Conservation (phyloP, 2,797 vertebrate genomes). For the Taeniopygia guttata region DNA sequence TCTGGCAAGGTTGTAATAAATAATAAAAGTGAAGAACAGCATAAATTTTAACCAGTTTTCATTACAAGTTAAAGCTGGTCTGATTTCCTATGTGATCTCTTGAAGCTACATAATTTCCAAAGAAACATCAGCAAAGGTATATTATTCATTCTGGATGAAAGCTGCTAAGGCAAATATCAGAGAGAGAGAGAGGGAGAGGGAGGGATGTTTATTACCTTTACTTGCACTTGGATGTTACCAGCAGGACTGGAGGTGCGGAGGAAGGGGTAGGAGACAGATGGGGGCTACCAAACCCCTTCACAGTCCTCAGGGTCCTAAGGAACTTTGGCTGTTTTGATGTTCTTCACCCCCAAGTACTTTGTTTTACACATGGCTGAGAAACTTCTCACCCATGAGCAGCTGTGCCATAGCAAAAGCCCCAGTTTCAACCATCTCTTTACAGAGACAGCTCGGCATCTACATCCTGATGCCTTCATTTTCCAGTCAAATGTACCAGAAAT, state of each 20-base stretch:
- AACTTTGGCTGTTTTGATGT: not conserved
- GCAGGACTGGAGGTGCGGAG: not conserved
- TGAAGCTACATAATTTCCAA: slow-evolving; percentile 31
- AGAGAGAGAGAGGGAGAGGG: not conserved
- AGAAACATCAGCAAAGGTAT: slow-evolving; percentile 21
- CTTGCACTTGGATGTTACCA: not conserved
- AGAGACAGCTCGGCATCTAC: not conserved
- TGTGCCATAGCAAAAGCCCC: not conserved
- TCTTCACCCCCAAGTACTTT: not conserved
- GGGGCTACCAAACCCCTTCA: not conserved
- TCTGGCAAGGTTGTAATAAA: slow-evolving; percentile 58
- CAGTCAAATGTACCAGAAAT: not conserved
- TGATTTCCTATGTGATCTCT: slow-evolving; percentile 56
- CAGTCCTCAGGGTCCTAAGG: fast-evolving
- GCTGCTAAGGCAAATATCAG: not conserved
- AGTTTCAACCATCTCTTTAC: not conserved
- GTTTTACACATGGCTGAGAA: not conserved
- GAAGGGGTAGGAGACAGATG: not conserved
- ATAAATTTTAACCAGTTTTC: slow-evolving; percentile 63
- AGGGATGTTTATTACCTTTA: not conserved
- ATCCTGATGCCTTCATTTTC: not conserved
- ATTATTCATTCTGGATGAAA: slow-evolving; percentile 33
- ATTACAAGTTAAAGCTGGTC: slow-evolving; percentile 44
- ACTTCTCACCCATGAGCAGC: not conserved
- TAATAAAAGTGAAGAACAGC: slow-evolving; percentile 67